Percentiles rank a stretch among this genome's conserved stretches.
These are phyloP conservation scores for Leptobrachium ailaonicum DNA, from an alignment of 2,113 vertebrate genomes.

Conservation along the genomic window DNA sequence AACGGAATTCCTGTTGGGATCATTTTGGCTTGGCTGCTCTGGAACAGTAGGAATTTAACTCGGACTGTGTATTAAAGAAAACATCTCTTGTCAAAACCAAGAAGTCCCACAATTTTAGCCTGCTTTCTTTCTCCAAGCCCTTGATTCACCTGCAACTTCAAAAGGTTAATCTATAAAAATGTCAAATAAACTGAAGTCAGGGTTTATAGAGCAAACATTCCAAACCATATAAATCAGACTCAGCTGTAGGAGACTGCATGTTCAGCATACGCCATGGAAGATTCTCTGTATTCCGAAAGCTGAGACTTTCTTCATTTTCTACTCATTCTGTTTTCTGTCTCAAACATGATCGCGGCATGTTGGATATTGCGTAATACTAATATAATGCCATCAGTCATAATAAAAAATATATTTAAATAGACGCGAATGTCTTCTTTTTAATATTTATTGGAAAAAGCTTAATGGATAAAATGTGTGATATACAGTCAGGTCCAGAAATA, in stretches of 20 bases:
- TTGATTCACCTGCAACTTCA: slow-evolving; percentile 21
- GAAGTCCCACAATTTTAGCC: background rate
- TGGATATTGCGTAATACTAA: too few species aligned
- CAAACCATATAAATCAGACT: slow-evolving; percentile 11
- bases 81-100: background rate
- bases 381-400: too few species aligned
- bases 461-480: too few species aligned
- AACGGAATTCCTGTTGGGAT: background rate
- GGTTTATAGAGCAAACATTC: background rate
- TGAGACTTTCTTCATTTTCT: too few species aligned
- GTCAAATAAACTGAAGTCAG: background rate
- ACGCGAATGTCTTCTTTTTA: too few species aligned
- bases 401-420: too few species aligned
- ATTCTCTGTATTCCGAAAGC: background rate
- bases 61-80: slow-evolving; percentile 15
- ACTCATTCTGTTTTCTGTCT: too few species aligned
- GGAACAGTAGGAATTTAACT: slow-evolving; percentile 9
- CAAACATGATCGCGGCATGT: too few species aligned
- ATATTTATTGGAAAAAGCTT: too few species aligned
- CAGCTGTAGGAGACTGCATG: slow-evolving; percentile 8
- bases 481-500: too few species aligned
- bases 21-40: slow-evolving; percentile 24
- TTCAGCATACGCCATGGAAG: background rate
- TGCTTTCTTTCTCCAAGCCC: background rate
- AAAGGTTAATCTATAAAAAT: slow-evolving; percentile 23